Percentiles rank a stretch among this genome's conserved stretches.
phyloP scores from a whole-genome alignment of 1,140 invertebrate species.

The Holotrichia oblita region DNA sequence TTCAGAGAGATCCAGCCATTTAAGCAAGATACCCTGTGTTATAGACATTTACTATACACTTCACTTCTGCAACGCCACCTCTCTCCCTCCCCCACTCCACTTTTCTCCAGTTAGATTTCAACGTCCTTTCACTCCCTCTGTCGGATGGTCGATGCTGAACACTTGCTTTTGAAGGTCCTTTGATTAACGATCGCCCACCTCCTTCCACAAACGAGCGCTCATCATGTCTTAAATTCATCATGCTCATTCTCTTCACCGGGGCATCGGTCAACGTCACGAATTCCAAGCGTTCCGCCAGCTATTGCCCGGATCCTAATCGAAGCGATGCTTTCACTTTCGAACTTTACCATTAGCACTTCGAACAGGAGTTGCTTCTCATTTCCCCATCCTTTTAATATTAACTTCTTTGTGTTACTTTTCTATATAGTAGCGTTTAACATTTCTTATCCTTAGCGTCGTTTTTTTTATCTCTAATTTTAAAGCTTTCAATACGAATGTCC shows the following conservation, averaged over 20 bases:
- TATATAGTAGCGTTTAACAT: no score
- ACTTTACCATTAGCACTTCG: slow-evolving; percentile 2
- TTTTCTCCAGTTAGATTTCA: no score
- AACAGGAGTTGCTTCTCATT: neutral
- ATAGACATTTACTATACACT: no score
- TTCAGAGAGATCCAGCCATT: no score
- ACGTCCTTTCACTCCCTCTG: neutral
- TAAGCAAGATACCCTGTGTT: no score
- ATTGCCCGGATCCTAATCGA: neutral
- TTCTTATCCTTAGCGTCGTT: no score
- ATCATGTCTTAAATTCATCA: slow-evolving; percentile 49
- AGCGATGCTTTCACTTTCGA: neutral
- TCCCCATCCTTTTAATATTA: neutral
- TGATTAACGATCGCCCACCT: slow-evolving; percentile 44
- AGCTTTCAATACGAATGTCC: no score
- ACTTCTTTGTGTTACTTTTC: neutral
- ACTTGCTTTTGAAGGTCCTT: slow-evolving; percentile 47
- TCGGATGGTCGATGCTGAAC: slow-evolving; percentile 39
- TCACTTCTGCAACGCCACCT: no score
- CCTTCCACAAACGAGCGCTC: slow-evolving; percentile 34
- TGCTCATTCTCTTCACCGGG: slow-evolving; percentile 40
- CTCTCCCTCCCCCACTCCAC: no score
- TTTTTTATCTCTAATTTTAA: no score
- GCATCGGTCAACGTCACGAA: slow-evolving; percentile 10
- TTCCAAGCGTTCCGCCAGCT: neutral